Conservation (phyloP, 1,140 invertebrate genomes). For the Ostrea denselamellosa region DNA sequence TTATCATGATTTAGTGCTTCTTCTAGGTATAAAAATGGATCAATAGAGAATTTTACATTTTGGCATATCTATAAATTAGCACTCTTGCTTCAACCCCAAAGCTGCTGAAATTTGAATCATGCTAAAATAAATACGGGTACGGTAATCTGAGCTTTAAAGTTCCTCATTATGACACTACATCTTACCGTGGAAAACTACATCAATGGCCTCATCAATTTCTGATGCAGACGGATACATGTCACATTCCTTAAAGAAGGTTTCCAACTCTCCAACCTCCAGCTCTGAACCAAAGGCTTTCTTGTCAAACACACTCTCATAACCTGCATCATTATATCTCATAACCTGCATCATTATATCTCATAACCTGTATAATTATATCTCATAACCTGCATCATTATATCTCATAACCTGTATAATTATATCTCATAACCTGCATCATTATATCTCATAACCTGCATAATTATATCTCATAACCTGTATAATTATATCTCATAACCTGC, state of each 20-base stretch:
- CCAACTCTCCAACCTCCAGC: conserved; percentile 71
- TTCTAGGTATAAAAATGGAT: no score
- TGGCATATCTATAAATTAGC: no score
- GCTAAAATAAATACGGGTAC: no score
- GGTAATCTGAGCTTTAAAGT: no score
- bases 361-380: no score
- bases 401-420: no score
- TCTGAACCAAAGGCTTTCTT: conserved; percentile 74
- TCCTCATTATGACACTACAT: neutral
- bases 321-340: conserved; percentile 57
- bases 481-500: neutral
- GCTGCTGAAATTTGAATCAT: no score
- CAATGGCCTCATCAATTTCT: conserved; percentile 74
- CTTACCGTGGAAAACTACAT: conserved; percentile 69
- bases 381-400: conserved; percentile 70
- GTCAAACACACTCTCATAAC: conserved; percentile 77
- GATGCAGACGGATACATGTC: conserved; percentile 73
- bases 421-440: conserved; percentile 74
- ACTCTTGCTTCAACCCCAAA: no score
- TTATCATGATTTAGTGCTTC: no score
- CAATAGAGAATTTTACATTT: no score
- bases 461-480: conserved; percentile 76
- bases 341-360: neutral
- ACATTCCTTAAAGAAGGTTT: conserved; percentile 75
- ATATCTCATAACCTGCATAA: neutral